A percentile compares a stretch with the other conserved stretches of the same genome.
These are phyloP conservation scores for Syrphus vitripennis DNA, from an alignment of 2,888 invertebrate genomes.

Conservation along the genomic window DNA sequence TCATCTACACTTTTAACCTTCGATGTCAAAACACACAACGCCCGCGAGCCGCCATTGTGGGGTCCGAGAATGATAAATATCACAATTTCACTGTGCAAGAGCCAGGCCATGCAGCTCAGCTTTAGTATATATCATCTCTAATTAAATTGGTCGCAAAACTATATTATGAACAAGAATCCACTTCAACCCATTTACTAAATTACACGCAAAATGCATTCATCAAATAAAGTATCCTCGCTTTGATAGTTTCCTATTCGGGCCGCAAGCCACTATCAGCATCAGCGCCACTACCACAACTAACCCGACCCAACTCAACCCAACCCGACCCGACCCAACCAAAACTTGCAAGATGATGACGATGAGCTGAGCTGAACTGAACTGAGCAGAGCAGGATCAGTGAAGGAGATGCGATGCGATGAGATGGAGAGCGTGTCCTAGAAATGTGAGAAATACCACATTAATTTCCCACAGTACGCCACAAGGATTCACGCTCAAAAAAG, in stretches of 20 bases:
- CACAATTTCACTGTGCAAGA: no score
- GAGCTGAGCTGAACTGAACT: not conserved
- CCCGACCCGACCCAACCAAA: no score
- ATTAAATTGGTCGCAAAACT: slow-evolving; percentile 56
- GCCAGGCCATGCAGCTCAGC: not conserved
- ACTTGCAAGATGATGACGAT: not conserved
- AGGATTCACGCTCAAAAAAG: slow-evolving; percentile 49
- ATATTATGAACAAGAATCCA: slow-evolving; percentile 47
- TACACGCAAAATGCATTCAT: slow-evolving; percentile 68
- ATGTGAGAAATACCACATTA: slow-evolving; percentile 62
- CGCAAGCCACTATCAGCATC: slow-evolving; percentile 20
- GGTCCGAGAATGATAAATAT: not conserved
- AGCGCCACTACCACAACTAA: not conserved
- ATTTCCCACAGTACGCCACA: slow-evolving; percentile 64
- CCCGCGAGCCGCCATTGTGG: not conserved
- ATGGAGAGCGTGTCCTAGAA: slow-evolving; percentile 27
- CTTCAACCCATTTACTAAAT: slow-evolving; percentile 67
- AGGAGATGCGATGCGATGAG: not conserved
- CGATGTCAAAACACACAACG: not conserved
- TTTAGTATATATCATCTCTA: not conserved
- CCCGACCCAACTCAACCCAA: no score
- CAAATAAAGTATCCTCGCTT: slow-evolving; percentile 65
- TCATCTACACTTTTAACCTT: slow-evolving; percentile 7
- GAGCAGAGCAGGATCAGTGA: not conserved
- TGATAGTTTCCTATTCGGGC: slow-evolving; percentile 49